phyloP scores from a whole-genome alignment of 1,140 invertebrate species.

The Orchesella cincta region DNA sequence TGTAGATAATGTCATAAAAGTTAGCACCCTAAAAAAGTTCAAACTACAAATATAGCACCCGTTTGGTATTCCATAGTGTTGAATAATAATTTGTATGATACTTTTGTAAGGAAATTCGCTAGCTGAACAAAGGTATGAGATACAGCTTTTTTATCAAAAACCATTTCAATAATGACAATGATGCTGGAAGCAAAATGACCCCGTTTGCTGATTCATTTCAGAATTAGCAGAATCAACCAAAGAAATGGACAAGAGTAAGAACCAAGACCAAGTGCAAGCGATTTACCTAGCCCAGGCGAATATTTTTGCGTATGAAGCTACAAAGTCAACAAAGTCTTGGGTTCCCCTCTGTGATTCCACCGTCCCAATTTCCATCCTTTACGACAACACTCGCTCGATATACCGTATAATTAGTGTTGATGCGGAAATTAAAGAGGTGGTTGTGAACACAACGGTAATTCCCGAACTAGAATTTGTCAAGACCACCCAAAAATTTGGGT shows the following conservation, averaged over 20 bases:
- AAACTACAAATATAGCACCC: too few relatives aligned
- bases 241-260: not conserved
- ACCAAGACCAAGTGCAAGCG: constrained; percentile 21
- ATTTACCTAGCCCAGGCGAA: constrained; percentile 28
- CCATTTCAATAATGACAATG: too few relatives aligned
- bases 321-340: not conserved
- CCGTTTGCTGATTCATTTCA: too few relatives aligned
- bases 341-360: not conserved
- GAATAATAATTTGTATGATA: too few relatives aligned
- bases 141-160: too few relatives aligned
- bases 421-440: constrained; percentile 3
- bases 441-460: constrained; percentile 16
- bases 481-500: constrained; percentile 8
- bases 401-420: constrained; percentile 22
- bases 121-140: too few relatives aligned
- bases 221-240: too few relatives aligned
- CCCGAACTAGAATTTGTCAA: constrained; percentile 23
- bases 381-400: constrained; percentile 19
- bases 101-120: too few relatives aligned
- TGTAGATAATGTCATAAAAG: too few relatives aligned
- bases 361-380: constrained; percentile 25
- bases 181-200: too few relatives aligned
- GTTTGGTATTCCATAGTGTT: too few relatives aligned
- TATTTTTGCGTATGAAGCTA: constrained; percentile 3
- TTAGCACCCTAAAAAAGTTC: too few relatives aligned